These are phyloP conservation scores for Lasioglossum zephyrum DNA, from an alignment of 2,888 invertebrate species.

Conservation along the genomic window DNA sequence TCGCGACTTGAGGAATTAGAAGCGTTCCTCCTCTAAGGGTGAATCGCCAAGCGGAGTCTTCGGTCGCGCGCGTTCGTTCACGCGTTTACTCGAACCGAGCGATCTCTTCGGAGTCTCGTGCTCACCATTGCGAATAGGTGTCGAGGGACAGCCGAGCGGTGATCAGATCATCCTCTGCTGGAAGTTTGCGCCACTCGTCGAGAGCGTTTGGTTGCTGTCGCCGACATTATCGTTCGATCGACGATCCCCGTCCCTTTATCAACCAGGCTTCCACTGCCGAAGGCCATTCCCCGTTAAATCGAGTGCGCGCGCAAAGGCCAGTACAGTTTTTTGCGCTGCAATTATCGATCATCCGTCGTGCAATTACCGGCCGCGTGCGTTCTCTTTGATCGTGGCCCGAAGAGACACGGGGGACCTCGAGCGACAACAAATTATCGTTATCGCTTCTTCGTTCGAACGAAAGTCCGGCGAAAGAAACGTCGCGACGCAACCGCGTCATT, in stretches of 20 bases:
- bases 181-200: background rate
- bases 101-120: background rate
- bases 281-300: background rate
- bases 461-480: background rate
- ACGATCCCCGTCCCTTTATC: background rate
- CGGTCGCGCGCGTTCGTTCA: no score
- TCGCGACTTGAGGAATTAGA: no score
- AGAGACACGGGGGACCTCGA: background rate
- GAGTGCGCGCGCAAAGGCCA: background rate
- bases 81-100: no score
- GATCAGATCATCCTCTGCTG: background rate
- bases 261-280: background rate
- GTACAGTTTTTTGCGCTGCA: slow-evolving; percentile 18
- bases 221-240: background rate
- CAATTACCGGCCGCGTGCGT: slow-evolving; percentile 11
- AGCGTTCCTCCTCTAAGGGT: no score
- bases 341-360: slow-evolving; percentile 24
- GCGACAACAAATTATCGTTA: slow-evolving; percentile 10
- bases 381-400: slow-evolving; percentile 21
- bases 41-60: no score
- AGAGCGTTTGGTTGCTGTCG: background rate
- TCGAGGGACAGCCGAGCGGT: background rate
- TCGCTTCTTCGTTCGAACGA: background rate
- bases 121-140: background rate
- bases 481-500: background rate